phyloP scores from a whole-genome alignment of 2,113 vertebrate genomes.

The Calyptommatus sinebrachiatus region DNA sequence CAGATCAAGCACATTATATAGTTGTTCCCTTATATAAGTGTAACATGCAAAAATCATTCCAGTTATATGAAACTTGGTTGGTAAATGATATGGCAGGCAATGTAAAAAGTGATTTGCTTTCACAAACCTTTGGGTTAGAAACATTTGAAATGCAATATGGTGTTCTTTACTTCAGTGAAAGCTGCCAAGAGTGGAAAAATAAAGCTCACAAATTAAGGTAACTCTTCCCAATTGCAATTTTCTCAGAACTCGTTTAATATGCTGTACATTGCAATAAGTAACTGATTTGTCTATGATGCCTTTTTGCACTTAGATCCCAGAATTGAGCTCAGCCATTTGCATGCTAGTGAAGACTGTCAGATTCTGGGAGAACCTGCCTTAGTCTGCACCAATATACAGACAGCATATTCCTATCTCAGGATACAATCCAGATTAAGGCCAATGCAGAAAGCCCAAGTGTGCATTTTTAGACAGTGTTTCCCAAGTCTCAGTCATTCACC shows the following conservation, averaged over 20 bases:
- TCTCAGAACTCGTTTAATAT: slow-evolving; percentile 36
- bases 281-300: slow-evolving; percentile 44
- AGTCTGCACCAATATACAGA: too few relatives aligned
- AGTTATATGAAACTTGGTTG: slow-evolving; percentile 11
- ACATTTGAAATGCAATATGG: background rate
- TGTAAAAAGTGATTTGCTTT: slow-evolving; percentile 29
- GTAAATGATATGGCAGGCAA: background rate
- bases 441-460: slow-evolving; percentile 61
- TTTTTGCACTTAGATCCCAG: too few relatives aligned
- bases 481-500: too few relatives aligned
- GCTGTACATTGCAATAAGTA: slow-evolving; percentile 55
- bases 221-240: slow-evolving; percentile 32
- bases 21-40: background rate
- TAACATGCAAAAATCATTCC: background rate
- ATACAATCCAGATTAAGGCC: too few relatives aligned
- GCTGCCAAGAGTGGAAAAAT: background rate
- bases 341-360: too few relatives aligned
- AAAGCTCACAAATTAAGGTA: background rate
- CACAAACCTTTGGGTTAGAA: background rate
- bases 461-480: slow-evolving; percentile 69
- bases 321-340: too few relatives aligned
- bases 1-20: background rate
- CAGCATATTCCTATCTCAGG: too few relatives aligned
- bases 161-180: background rate
- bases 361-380: too few relatives aligned